Conservation (phyloP, 2,797 vertebrate species). For the Acanthurus leucopareius region DNA sequence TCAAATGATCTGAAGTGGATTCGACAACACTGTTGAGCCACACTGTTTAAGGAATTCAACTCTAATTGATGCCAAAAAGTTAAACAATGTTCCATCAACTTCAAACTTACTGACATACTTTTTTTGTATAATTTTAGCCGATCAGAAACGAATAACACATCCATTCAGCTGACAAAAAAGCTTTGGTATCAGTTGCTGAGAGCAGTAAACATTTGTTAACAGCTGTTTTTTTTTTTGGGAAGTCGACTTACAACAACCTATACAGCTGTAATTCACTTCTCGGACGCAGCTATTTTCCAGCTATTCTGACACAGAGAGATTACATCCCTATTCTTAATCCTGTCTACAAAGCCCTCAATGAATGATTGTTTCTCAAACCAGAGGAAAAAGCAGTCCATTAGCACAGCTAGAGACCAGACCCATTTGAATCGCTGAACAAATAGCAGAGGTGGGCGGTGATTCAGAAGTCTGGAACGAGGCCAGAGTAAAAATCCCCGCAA, state of each 20-base stretch:
- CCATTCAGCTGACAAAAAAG: not conserved
- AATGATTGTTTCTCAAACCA: constrained; percentile 13
- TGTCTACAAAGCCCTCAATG: constrained; percentile 18
- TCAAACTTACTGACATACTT: not conserved
- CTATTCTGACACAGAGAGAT: constrained; percentile 2
- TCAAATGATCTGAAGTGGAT: no score
- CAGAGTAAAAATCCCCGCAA: constrained; percentile 22
- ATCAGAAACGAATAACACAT: not conserved
- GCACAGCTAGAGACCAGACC: not conserved
- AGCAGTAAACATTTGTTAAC: not conserved
- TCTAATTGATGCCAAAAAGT: no score
- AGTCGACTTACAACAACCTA: not conserved
- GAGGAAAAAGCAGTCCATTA: constrained; percentile 10
- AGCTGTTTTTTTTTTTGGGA: not conserved
- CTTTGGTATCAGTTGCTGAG: not conserved
- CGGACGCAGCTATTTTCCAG: not conserved
- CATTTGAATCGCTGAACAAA: constrained; percentile 13
- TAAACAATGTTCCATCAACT: no score
- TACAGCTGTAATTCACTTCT: not conserved
- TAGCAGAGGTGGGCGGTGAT: constrained; percentile 7
- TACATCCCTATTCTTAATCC: constrained; percentile 5
- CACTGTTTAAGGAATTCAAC: no score
- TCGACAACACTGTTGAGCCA: no score
- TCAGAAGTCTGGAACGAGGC: constrained; percentile 32
- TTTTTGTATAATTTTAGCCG: not conserved